Evolutionary conservation across 2,888 invertebrate genomes (phyloP).

Genomic region (Caenorhabditis sp.): DNA sequence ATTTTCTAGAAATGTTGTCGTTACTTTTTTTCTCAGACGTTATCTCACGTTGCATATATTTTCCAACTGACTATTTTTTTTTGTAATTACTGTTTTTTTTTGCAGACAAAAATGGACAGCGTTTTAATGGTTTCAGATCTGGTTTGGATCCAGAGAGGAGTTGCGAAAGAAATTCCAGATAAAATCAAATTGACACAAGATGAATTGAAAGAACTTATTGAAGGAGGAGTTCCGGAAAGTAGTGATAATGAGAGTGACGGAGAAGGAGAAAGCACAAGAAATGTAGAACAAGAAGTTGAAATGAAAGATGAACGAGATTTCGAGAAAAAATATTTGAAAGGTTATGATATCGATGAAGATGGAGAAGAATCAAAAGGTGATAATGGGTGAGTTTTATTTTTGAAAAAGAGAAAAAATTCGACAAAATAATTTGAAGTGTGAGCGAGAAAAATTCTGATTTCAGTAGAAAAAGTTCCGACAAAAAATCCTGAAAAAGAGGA

Average conservation of each 20-base stretch:
- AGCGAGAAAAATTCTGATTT: no score
- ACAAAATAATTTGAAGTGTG: not conserved
- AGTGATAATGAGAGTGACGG: slow-evolving; percentile 37
- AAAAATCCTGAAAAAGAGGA: no score
- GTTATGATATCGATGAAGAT: slow-evolving; percentile 35
- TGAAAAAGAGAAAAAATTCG: not conserved
- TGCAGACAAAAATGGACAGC: slow-evolving; percentile 36
- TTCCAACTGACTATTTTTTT: not conserved
- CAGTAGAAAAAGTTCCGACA: no score
- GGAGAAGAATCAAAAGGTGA: slow-evolving; percentile 12
- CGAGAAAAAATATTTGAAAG: slow-evolving; percentile 47
- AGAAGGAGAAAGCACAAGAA: not conserved
- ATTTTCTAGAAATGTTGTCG: not conserved
- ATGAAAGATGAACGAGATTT: slow-evolving; percentile 35
- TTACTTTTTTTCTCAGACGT: not conserved
- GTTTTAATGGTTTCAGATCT: slow-evolving; percentile 57
- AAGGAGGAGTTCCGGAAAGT: slow-evolving; percentile 45
- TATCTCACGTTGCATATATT: not conserved
- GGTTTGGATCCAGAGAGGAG: slow-evolving; percentile 61
- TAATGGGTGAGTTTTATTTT: slow-evolving; percentile 3
- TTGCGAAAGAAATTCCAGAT: slow-evolving; percentile 61
- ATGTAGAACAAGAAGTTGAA: slow-evolving; percentile 16
- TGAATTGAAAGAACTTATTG: slow-evolving; percentile 58
- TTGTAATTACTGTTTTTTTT: slow-evolving; percentile 1
- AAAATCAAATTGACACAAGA: slow-evolving; percentile 59